Percentiles rank a stretch among this genome's conserved stretches.
Evolutionary conservation across 2,888 invertebrate species (phyloP).

Genomic region (Orthosia incerta): DNA sequence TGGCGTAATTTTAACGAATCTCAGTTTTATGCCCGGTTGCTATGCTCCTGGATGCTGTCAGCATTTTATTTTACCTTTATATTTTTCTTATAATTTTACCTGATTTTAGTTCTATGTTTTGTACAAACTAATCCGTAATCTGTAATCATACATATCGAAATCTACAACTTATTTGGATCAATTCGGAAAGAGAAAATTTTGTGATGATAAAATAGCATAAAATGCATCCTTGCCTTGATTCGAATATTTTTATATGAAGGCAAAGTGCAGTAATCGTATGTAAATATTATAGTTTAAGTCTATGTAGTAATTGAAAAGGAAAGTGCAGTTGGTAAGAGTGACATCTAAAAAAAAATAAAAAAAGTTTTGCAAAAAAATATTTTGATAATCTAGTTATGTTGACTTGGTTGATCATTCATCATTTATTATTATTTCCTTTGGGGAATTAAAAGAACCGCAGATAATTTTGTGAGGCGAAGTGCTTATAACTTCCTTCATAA

Average conservation of each 20-base stretch:
- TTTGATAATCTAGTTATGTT: background rate
- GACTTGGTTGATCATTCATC: background rate
- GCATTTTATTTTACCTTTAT: conserved; percentile 67
- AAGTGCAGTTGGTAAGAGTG: conserved; percentile 12
- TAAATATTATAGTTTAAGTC: conserved; percentile 66
- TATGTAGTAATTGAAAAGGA: conserved; percentile 34
- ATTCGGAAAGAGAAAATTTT: conserved; percentile 47
- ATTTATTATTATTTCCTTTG: too few species aligned
- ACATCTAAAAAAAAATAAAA: too few species aligned
- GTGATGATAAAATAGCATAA: conserved; percentile 73
- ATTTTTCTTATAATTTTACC: conserved; percentile 20
- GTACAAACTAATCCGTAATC: conserved; percentile 34
- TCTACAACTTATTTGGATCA: conserved; percentile 53
- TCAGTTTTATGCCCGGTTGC: conserved; percentile 13
- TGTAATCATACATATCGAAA: conserved; percentile 58
- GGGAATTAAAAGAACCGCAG: too few species aligned
- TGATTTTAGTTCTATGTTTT: conserved; percentile 28
- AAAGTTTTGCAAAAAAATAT: too few species aligned
- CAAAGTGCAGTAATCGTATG: conserved; percentile 61
- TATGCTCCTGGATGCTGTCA: conserved; percentile 70
- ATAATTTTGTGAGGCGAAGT: too few species aligned
- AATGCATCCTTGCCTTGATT: conserved; percentile 83
- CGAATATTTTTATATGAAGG: conserved; percentile 48
- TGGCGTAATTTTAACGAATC: conserved; percentile 30
- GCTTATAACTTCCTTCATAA: too few species aligned